A percentile compares a stretch with the other conserved stretches of the same genome.
Conservation (phyloP, 2,888 invertebrate genomes). For the Rhodophaea formosa region DNA sequence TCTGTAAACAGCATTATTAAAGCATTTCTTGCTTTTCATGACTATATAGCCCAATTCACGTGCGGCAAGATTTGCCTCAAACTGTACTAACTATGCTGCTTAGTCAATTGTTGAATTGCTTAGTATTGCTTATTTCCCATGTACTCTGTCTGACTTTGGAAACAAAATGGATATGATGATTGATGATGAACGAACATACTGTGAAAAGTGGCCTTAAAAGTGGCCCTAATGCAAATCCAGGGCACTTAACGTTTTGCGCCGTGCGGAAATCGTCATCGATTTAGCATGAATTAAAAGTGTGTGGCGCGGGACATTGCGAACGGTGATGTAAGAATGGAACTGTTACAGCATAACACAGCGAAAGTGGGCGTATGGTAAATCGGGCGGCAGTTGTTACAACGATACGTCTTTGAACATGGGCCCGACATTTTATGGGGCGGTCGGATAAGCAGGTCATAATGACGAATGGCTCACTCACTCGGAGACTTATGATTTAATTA, state of each 20-base stretch:
- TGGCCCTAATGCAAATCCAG: not conserved
- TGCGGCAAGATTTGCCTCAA: too few species aligned
- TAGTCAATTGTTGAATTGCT: too few species aligned
- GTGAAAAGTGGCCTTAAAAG: too few species aligned
- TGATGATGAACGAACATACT: too few species aligned
- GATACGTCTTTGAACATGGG: not conserved
- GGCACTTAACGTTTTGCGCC: not conserved
- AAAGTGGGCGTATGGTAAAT: constrained; percentile 12
- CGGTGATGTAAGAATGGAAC: constrained; percentile 12
- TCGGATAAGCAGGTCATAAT: not conserved
- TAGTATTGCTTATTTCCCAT: too few species aligned
- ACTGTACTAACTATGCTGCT: too few species aligned
- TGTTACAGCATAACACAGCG: constrained; percentile 14
- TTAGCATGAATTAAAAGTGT: not conserved
- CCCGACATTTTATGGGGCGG: not conserved
- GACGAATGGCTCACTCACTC: not conserved
- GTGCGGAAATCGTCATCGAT: not conserved
- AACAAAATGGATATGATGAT: too few species aligned
- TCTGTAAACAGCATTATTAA: too few species aligned
- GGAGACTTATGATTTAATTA: too few species aligned
- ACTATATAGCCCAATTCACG: too few species aligned
- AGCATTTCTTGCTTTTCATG: too few species aligned
- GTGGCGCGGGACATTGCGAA: constrained; percentile 3
- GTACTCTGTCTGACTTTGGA: too few species aligned
- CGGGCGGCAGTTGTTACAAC: not conserved